Evolutionary conservation across 2,888 invertebrate genomes (phyloP).

Genomic region (Rhyacophila evoluta): DNA sequence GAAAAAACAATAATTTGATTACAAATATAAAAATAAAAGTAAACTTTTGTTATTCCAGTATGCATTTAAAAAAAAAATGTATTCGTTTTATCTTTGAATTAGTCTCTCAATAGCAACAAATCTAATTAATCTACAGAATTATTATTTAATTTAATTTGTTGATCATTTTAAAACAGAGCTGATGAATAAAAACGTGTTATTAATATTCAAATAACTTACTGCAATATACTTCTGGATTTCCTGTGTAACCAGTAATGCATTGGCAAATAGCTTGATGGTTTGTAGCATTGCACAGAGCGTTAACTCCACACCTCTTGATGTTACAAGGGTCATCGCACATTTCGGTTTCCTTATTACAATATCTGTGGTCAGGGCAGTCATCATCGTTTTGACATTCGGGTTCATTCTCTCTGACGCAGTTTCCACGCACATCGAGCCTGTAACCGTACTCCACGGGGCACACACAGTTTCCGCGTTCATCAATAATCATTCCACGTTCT

Average conservation of each 20-base stretch:
- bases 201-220: conserved; percentile 69
- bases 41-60: too few species aligned
- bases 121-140: too few species aligned
- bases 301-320: conserved; percentile 78
- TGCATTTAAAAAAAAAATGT: too few species aligned
- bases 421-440: conserved; percentile 71
- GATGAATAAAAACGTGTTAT: too few species aligned
- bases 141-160: too few species aligned
- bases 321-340: conserved; percentile 86
- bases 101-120: too few species aligned
- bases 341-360: conserved; percentile 77
- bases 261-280: conserved; percentile 83
- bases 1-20: too few species aligned
- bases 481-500: conserved; percentile 81
- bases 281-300: conserved; percentile 82
- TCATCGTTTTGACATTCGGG: conserved; percentile 77
- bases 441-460: conserved; percentile 80
- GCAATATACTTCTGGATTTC: conserved; percentile 82
- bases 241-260: conserved; percentile 81
- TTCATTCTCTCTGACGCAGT: conserved; percentile 69
- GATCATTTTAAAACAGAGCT: too few species aligned
- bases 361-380: conserved; percentile 82
- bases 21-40: too few species aligned
- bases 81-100: too few species aligned
- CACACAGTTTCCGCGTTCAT: conserved; percentile 81